phyloP scores from a whole-genome alignment of 2,113 vertebrate genomes.

The Sander lucioperca region DNA sequence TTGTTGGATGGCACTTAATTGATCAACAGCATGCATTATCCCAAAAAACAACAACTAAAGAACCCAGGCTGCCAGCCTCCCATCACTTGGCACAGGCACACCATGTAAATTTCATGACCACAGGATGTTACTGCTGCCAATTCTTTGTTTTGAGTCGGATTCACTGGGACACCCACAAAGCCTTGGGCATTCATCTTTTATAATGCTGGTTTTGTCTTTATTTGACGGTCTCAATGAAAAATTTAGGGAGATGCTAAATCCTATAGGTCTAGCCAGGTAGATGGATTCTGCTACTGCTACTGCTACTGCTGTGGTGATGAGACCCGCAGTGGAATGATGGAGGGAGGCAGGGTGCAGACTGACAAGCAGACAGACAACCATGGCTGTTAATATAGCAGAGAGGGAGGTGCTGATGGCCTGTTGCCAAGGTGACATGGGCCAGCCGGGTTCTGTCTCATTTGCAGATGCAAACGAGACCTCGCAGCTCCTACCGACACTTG shows the following conservation, averaged over 20 bases:
- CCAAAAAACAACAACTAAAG: conserved; percentile 31
- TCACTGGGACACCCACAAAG: conserved; percentile 71
- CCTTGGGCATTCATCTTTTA: conserved; percentile 67
- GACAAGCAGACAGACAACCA: conserved; percentile 81
- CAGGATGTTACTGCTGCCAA: conserved; percentile 67
- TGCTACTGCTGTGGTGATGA: conserved; percentile 58
- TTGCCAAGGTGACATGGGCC: conserved; percentile 85
- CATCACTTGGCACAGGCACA: conserved; percentile 66
- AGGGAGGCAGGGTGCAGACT: conserved; percentile 73
- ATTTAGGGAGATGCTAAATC: conserved; percentile 65
- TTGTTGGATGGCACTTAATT: conserved; percentile 72
- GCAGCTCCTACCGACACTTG: conserved; percentile 64
- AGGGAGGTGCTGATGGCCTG: conserved; percentile 82
- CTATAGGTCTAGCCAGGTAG: conserved; percentile 69
- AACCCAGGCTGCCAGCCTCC: conserved; percentile 51
- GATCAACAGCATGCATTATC: conserved; percentile 62
- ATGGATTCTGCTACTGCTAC: conserved; percentile 39
- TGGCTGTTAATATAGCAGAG: conserved; percentile 73
- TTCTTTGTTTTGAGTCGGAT: conserved; percentile 60
- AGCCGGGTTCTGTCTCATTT: conserved; percentile 82
- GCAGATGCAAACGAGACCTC: conserved; percentile 84
- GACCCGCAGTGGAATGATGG: conserved; percentile 53
- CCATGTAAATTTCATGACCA: conserved; percentile 79
- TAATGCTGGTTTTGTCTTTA: conserved; percentile 61
- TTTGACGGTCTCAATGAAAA: conserved; percentile 62